phyloP scores from a whole-genome alignment of 2,113 vertebrate species.

The Brevimyrus niger region DNA sequence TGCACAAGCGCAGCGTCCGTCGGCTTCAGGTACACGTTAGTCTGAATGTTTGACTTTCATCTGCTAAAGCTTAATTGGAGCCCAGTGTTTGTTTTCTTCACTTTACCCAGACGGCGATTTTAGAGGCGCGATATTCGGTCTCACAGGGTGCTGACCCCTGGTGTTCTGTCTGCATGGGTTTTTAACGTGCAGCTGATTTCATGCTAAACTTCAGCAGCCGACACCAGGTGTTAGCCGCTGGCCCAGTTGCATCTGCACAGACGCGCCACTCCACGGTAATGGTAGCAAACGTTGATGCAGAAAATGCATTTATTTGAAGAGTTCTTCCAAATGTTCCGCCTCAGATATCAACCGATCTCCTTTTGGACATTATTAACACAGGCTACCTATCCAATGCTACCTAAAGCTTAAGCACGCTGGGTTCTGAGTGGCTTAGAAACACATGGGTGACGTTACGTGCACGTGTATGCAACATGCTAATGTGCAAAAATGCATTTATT shows the following conservation, averaged over 20 bases:
- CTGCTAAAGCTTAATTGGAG: background rate
- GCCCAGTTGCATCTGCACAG: background rate
- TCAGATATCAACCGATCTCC: background rate
- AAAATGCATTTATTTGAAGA: background rate
- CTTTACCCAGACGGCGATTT: background rate
- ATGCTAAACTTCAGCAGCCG: background rate
- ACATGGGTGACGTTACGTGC: background rate
- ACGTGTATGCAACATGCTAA: background rate
- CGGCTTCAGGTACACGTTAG: background rate
- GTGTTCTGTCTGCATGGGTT: background rate
- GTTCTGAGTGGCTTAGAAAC: background rate
- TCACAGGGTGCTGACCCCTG: background rate
- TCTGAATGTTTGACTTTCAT: background rate
- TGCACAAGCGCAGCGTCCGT: background rate
- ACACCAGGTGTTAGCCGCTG: background rate
- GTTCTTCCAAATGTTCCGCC: background rate
- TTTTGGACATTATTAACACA: background rate
- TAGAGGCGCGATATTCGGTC: background rate
- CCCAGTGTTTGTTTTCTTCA: background rate
- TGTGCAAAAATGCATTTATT: background rate
- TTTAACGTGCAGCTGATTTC: background rate
- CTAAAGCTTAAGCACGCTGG: background rate
- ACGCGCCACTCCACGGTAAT: background rate
- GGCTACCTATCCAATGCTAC: background rate
- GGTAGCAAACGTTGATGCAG: background rate